These are phyloP conservation scores for Macrobrachium rosenbergii DNA, from an alignment of 1,140 invertebrate species.

Conservation along the genomic window DNA sequence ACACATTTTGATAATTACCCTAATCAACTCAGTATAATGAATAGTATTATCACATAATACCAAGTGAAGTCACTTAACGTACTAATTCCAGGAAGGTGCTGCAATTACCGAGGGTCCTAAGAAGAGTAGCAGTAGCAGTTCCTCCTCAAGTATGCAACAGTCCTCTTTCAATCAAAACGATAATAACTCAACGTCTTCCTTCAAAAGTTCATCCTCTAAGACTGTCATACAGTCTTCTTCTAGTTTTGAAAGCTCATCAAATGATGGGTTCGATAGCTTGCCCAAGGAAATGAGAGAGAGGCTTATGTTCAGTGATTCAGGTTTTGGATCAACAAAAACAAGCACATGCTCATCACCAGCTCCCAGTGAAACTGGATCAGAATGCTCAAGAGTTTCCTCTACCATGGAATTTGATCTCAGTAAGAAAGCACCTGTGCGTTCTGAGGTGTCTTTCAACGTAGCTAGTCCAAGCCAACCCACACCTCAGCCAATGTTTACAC, in stretches of 20 bases:
- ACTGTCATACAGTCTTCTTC: conserved; percentile 48
- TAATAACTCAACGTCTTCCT: conserved; percentile 41
- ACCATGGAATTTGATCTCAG: conserved; percentile 60
- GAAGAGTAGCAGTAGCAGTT: conserved; percentile 45
- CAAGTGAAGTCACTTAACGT: too few relatives aligned
- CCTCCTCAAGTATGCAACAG: conserved; percentile 41
- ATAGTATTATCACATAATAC: too few relatives aligned
- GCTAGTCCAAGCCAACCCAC: conserved; percentile 39
- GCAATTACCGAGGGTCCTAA: conserved; percentile 35
- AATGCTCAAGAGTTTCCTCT: conserved; percentile 60
- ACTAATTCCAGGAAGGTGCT: conserved; percentile 33
- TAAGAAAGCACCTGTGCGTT: conserved; percentile 44
- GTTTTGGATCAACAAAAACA: conserved; percentile 56
- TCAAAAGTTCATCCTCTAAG: conserved; percentile 45
- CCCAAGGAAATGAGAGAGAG: conserved; percentile 61
- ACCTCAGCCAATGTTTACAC: background rate
- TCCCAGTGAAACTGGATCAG: conserved; percentile 59
- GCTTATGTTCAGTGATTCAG: conserved; percentile 62
- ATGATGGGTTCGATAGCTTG: conserved; percentile 54
- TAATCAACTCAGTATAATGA: too few relatives aligned
- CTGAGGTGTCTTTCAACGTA: conserved; percentile 58
- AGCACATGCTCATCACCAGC: conserved; percentile 64
- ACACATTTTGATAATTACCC: too few relatives aligned
- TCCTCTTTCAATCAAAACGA: conserved; percentile 41
- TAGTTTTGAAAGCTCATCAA: conserved; percentile 44